Percentiles rank a stretch among this genome's conserved stretches.
phyloP scores from a whole-genome alignment of 2,888 invertebrate species.

The Theristus sp. region DNA sequence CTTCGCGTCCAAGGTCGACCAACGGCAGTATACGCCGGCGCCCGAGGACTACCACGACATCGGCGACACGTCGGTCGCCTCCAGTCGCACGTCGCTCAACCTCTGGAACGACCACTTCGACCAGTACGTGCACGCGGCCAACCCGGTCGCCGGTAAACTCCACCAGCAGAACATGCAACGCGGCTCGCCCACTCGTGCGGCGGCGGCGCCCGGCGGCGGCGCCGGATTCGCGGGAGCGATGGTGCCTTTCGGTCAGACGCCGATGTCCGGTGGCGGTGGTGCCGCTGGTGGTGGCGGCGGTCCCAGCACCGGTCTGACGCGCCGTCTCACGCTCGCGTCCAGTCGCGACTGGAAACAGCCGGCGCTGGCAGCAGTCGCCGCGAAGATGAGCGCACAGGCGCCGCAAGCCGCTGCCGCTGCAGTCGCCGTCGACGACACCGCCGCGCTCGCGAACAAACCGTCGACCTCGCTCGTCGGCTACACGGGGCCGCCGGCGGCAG shows the following conservation, averaged over 20 bases:
- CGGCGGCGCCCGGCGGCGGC: constrained; percentile 10
- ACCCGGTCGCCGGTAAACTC: constrained; percentile 12
- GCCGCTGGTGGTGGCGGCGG: background rate
- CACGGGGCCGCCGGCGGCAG: background rate
- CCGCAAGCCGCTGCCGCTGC: background rate
- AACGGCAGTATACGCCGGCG: background rate
- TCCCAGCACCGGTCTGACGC: constrained; percentile 4
- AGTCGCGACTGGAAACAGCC: constrained; percentile 14
- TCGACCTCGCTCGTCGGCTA: background rate
- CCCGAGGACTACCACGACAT: background rate
- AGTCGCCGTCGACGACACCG: background rate
- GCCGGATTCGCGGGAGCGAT: constrained; percentile 4
- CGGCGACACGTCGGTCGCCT: background rate
- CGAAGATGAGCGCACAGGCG: no score
- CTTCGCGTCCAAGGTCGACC: background rate
- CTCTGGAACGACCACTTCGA: constrained; percentile 69
- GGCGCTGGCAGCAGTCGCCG: no score
- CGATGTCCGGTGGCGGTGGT: background rate
- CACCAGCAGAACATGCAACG: background rate
- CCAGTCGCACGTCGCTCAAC: constrained; percentile 3
- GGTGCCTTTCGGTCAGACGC: constrained; percentile 8
- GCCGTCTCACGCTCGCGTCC: constrained; percentile 22
- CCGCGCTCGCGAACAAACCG: background rate
- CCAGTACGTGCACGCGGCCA: constrained; percentile 47
- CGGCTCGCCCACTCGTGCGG: constrained; percentile 9